A percentile compares a stretch with the other conserved stretches of the same genome.
phyloP scores from a whole-genome alignment of 1,140 invertebrate genomes.

The Pemphigus obesinymphae region DNA sequence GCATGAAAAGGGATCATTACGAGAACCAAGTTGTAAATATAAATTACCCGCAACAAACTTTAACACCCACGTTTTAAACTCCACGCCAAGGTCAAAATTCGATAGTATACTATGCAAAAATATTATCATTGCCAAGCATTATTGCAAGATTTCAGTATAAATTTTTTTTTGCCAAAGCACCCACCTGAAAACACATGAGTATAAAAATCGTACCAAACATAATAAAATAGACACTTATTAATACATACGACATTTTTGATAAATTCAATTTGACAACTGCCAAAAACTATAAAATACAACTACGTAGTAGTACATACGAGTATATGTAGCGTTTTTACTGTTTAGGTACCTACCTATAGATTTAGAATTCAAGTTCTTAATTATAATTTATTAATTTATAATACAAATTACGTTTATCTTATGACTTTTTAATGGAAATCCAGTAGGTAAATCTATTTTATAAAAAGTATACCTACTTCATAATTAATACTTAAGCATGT shows the following conservation, averaged over 20 bases:
- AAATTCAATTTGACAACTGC: neutral
- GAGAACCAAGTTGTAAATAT: neutral
- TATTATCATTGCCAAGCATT: conserved; percentile 29
- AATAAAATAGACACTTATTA: conserved; percentile 23
- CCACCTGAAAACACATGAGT: conserved; percentile 15
- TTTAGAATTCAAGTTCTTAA: neutral
- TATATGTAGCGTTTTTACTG: neutral
- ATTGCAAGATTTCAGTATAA: conserved; percentile 7
- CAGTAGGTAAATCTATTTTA: too few relatives aligned
- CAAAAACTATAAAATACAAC: neutral
- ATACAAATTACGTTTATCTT: too few relatives aligned
- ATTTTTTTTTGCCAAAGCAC: conserved; percentile 9
- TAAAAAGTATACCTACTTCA: too few relatives aligned
- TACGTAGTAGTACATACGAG: neutral
- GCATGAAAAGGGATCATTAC: neutral
- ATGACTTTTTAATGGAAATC: too few relatives aligned
- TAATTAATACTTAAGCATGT: neutral
- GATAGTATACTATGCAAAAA: neutral
- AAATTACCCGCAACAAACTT: neutral
- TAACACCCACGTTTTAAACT: neutral
- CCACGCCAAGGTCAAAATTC: conserved; percentile 18
- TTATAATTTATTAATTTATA: too few relatives aligned
- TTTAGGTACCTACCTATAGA: too few relatives aligned
- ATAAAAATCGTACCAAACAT: neutral
- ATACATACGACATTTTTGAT: conserved; percentile 14